A percentile compares a stretch with the other conserved stretches of the same genome.
Evolutionary conservation across 1,140 invertebrate species (phyloP).

Genomic region (Samia ricini): DNA sequence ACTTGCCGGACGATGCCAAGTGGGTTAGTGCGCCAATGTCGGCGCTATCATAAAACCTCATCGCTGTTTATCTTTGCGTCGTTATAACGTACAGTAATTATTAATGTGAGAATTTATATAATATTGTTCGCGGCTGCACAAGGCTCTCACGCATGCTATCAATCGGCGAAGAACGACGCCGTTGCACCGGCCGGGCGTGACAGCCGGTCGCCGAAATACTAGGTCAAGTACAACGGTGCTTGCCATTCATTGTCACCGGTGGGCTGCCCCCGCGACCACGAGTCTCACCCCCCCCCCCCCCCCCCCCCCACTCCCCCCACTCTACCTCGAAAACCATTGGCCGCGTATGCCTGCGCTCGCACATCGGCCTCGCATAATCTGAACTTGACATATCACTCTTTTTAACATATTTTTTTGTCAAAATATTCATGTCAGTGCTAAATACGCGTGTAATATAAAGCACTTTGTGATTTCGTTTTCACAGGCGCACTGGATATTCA

Average conservation of each 20-base stretch:
- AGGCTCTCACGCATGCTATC: conserved; percentile 37
- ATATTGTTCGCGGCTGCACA: conserved; percentile 24
- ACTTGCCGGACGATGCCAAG: conserved; percentile 47
- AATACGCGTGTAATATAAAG: too few relatives aligned
- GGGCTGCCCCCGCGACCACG: conserved; percentile 9
- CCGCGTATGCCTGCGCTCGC: conserved; percentile 28
- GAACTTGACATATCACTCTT: conserved; percentile 70
- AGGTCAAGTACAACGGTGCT: conserved; percentile 75
- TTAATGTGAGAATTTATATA: conserved; percentile 26
- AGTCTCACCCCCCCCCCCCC: conserved; percentile 22
- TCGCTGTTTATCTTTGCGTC: conserved; percentile 17
- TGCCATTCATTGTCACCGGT: conserved; percentile 72
- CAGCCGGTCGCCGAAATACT: conserved; percentile 58
- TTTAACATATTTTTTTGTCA: conserved; percentile 47
- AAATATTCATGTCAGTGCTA: conserved; percentile 16
- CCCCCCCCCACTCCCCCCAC: conserved; percentile 27
- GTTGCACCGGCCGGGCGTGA: conserved; percentile 57
- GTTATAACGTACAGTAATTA: conserved; percentile 28
- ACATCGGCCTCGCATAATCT: conserved; percentile 51
- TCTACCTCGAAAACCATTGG: conserved; percentile 19
- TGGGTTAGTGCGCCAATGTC: conserved; percentile 70
- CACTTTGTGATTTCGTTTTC: conserved; percentile 30
- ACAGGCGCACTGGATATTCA: too few relatives aligned
- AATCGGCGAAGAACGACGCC: conserved; percentile 35
- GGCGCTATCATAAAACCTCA: conserved; percentile 58